A percentile compares a stretch with the other conserved stretches of the same genome.
These are phyloP conservation scores for Baccha elongata DNA, from an alignment of 2,888 invertebrate species.

Conservation along the genomic window DNA sequence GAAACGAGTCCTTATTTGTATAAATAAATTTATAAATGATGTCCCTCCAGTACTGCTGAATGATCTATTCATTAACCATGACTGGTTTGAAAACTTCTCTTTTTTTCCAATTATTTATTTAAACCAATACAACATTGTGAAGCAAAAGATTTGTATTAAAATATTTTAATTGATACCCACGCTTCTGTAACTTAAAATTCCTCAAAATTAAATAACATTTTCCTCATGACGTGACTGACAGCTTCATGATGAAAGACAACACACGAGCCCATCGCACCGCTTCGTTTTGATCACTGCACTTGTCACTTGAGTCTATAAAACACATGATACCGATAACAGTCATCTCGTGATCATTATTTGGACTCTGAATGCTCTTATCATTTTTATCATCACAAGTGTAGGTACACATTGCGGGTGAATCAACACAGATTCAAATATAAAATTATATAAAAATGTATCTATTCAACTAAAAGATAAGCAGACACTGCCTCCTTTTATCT, in stretches of 20 bases:
- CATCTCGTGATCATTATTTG: constrained; percentile 58
- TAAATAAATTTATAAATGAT: no score
- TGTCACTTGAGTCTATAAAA: constrained; percentile 36
- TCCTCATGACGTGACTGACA: neutral
- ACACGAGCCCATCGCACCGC: constrained; percentile 12
- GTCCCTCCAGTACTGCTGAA: no score
- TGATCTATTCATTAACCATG: no score
- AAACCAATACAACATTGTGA: no score
- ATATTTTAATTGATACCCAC: neutral
- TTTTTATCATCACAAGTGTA: constrained; percentile 14
- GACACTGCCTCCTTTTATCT: constrained; percentile 8
- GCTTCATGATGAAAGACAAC: neutral
- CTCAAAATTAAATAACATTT: neutral
- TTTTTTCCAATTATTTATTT: no score
- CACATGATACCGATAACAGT: constrained; percentile 50
- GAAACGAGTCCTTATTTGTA: no score
- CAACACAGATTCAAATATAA: neutral
- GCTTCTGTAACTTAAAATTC: neutral
- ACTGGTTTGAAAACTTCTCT: no score
- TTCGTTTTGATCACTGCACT: constrained; percentile 27
- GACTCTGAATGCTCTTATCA: constrained; percentile 59
- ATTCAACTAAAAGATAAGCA: neutral
- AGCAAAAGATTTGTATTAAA: no score
- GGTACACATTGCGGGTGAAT: neutral
- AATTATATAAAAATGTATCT: neutral